phyloP scores from a whole-genome alignment of 2,113 vertebrate genomes.

The Cyanistes caeruleus region DNA sequence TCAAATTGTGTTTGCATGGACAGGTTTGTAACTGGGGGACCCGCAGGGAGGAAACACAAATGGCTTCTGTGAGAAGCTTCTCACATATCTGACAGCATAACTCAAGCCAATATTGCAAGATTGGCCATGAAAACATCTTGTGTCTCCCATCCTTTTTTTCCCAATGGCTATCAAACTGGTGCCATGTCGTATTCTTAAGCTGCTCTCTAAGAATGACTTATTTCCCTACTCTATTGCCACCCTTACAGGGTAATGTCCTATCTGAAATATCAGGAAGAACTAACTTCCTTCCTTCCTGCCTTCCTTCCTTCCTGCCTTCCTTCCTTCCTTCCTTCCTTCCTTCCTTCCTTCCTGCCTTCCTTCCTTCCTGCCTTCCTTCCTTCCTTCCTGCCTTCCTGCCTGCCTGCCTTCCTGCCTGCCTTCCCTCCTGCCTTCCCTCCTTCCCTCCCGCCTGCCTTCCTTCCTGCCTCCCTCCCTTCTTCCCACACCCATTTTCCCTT shows the following conservation, averaged over 20 bases:
- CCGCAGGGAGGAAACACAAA: accelerated
- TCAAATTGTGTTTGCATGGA: neutral
- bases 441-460: neutral
- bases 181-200: neutral
- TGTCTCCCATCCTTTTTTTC: neutral
- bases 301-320: no score
- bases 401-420: neutral
- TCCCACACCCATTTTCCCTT: no score
- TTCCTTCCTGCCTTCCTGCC: neutral
- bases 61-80: neutral
- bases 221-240: neutral
- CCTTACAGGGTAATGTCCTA: neutral
- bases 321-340: no score
- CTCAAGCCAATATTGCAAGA: neutral
- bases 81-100: neutral
- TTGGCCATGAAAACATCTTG: neutral
- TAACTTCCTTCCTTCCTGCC: neutral
- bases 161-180: neutral
- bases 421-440: neutral
- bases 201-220: neutral
- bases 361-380: neutral
- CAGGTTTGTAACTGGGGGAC: neutral
- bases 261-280: neutral
- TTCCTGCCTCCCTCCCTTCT: neutral
- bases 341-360: neutral